These are phyloP conservation scores for Nasonia longicornis DNA, from an alignment of 1,140 invertebrate genomes.

Conservation along the genomic window DNA sequence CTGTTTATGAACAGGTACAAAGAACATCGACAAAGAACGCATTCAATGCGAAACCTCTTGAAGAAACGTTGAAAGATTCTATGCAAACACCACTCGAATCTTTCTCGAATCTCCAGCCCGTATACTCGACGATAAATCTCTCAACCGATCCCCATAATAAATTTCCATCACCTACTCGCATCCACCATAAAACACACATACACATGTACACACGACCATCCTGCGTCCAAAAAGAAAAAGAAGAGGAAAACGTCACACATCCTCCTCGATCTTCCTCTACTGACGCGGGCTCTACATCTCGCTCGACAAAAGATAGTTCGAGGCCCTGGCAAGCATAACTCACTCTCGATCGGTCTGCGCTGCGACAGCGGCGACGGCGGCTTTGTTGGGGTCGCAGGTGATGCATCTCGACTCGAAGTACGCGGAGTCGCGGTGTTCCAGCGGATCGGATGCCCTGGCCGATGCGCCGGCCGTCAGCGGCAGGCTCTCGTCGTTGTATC, in stretches of 20 bases:
- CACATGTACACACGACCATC: neutral
- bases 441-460: constrained; percentile 48
- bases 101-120: too few species aligned
- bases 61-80: too few species aligned
- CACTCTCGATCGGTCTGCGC: constrained; percentile 31
- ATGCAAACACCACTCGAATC: too few species aligned
- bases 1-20: neutral
- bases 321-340: neutral
- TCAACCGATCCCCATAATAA: neutral
- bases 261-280: neutral
- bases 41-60: too few species aligned
- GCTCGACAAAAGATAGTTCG: neutral
- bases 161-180: neutral
- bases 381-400: constrained; percentile 61
- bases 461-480: constrained; percentile 48
- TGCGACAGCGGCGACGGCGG: constrained; percentile 23
- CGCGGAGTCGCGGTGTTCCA: constrained; percentile 59
- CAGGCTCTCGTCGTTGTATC: constrained; percentile 56
- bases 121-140: neutral
- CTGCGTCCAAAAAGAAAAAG: neutral
- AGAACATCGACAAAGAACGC: too few species aligned
- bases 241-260: neutral
- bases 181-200: neutral
- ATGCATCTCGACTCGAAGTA: constrained; percentile 64
- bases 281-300: neutral